phyloP scores from a whole-genome alignment of 2,113 vertebrate species.

The Lichenostomus cassidix region DNA sequence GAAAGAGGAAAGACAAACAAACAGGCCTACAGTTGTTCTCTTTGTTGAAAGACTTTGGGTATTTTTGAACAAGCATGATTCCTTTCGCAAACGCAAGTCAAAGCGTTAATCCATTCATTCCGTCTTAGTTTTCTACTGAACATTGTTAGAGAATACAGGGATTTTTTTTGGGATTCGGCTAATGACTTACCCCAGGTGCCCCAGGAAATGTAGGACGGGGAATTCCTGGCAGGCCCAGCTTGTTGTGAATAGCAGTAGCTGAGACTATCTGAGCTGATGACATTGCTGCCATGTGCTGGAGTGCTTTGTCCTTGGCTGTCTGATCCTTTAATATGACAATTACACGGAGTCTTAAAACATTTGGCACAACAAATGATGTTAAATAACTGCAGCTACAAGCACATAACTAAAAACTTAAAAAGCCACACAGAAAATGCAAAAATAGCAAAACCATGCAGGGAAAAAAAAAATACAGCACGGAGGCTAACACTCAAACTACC shows the following conservation, averaged over 20 bases:
- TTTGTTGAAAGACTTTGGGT: neutral
- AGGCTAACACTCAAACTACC: conserved; percentile 55
- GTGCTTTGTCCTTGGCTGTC: conserved; percentile 99
- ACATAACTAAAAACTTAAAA: conserved; percentile 75
- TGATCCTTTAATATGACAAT: conserved; percentile 96
- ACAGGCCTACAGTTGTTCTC: conserved; percentile 28
- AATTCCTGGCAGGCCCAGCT: conserved; percentile 97
- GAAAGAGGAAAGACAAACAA: conserved; percentile 57
- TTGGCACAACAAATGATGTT: conserved; percentile 50
- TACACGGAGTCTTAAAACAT: conserved; percentile 83
- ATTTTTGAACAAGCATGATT: conserved; percentile 22
- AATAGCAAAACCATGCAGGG: conserved; percentile 75
- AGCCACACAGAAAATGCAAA: conserved; percentile 72
- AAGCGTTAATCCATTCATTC: conserved; percentile 39
- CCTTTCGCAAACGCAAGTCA: conserved; percentile 11
- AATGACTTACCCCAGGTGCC: conserved; percentile 91
- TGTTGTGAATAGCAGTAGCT: conserved; percentile 99
- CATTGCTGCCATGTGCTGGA: conserved; percentile 99
- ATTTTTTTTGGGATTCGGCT: neutral
- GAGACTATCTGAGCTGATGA: conserved; percentile 99
- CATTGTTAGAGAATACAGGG: conserved; percentile 17
- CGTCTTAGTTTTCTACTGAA: neutral
- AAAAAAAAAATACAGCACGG: conserved; percentile 52
- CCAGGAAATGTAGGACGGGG: conserved; percentile 94
- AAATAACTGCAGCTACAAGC: conserved; percentile 74